Evolutionary conservation across 2,113 vertebrate species (phyloP).

Genomic region (Balaenoptera acutorostrata): DNA sequence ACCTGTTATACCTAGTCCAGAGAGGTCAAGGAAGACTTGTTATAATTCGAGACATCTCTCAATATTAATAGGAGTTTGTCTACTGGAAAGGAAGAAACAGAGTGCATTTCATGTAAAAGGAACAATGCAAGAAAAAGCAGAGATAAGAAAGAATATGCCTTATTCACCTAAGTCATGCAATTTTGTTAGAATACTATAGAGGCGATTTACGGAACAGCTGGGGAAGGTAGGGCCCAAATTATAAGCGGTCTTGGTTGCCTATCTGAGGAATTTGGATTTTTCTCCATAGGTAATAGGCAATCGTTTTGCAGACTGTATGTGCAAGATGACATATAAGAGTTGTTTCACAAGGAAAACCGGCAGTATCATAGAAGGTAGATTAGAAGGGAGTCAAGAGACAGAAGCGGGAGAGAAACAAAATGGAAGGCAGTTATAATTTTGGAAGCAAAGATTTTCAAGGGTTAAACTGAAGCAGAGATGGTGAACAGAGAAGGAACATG

Average conservation of each 20-base stretch:
- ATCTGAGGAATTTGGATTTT: not conserved
- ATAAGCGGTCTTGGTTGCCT: not conserved
- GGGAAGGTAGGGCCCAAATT: not conserved
- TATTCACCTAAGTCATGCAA: not conserved
- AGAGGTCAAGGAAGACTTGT: not conserved
- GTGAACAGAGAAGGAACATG: not conserved
- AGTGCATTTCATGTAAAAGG: not conserved
- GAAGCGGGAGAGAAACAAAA: not conserved
- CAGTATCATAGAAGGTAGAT: not conserved
- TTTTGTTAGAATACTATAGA: not conserved
- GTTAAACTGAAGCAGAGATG: not conserved
- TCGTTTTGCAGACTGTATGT: not conserved
- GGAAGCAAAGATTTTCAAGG: not conserved
- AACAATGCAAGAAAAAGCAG: not conserved
- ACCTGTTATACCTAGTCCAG: not conserved
- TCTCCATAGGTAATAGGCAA: not conserved
- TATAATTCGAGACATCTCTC: not conserved
- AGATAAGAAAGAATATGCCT: not conserved
- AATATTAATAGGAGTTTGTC: not conserved
- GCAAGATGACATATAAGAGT: not conserved
- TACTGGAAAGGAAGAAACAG: not conserved
- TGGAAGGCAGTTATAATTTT: not conserved
- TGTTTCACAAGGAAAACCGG: not conserved
- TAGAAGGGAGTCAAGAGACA: not conserved
- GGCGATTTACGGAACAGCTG: not conserved